These are phyloP conservation scores for Drosophila colorata DNA, from an alignment of 2,888 invertebrate species.

Conservation along the genomic window DNA sequence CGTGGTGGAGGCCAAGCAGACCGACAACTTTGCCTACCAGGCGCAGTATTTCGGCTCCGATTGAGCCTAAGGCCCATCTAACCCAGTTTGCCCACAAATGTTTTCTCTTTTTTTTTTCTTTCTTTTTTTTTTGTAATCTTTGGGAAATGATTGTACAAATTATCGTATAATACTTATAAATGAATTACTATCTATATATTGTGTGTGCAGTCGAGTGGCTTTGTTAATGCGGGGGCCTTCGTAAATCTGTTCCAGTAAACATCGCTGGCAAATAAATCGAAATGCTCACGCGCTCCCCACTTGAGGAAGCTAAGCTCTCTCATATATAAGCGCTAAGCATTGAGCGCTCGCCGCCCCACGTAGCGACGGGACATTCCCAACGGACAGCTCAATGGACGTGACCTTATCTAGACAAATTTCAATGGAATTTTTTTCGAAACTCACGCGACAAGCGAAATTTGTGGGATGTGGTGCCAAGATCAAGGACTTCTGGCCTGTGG, in stretches of 20 bases:
- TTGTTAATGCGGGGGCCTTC: constrained; percentile 8
- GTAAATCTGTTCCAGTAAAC: constrained; percentile 36
- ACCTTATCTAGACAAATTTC: constrained; percentile 36
- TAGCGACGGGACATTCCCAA: constrained; percentile 27
- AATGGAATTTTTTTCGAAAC: constrained; percentile 22
- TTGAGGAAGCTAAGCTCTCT: constrained; percentile 4
- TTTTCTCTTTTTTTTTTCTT: not conserved
- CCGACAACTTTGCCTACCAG: constrained; percentile 78
- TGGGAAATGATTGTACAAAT: constrained; percentile 33
- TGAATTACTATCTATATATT: constrained; percentile 27
- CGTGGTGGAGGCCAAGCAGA: constrained; percentile 81
- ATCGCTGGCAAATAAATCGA: constrained; percentile 33
- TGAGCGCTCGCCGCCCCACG: not conserved
- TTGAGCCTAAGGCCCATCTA: constrained; percentile 24
- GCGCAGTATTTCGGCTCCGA: constrained; percentile 77
- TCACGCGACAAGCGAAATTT: constrained; percentile 20
- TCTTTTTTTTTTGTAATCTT: constrained; percentile 2
- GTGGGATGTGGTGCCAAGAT: constrained; percentile 17
- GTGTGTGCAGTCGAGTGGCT: constrained; percentile 11
- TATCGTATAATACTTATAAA: constrained; percentile 19
- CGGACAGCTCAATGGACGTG: constrained; percentile 6
- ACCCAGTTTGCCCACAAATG: not conserved
- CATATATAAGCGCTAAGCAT: constrained; percentile 39
- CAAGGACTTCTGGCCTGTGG: not conserved
- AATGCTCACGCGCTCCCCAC: constrained; percentile 53